These are phyloP conservation scores for Lamellibrachia satsuma DNA, from an alignment of 2,888 invertebrate genomes.

Conservation along the genomic window DNA sequence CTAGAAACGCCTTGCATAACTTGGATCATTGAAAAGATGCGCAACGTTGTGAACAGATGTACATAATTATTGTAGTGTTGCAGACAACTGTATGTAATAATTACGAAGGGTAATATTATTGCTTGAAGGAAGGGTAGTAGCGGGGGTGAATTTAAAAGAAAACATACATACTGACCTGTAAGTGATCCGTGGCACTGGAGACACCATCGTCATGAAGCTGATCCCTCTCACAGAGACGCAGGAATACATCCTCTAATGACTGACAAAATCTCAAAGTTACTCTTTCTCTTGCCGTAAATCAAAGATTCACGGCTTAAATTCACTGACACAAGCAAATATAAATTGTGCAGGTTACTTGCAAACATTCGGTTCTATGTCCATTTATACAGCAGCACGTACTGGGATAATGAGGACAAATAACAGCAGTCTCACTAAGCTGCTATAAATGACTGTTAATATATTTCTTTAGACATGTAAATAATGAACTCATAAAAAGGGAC, in stretches of 20 bases:
- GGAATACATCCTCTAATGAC: constrained; percentile 88
- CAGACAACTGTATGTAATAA: too few species aligned
- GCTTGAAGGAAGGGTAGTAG: too few species aligned
- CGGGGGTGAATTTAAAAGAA: not conserved
- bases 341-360: not conserved
- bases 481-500: too few species aligned
- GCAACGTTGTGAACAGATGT: too few species aligned
- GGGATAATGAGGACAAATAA: not conserved
- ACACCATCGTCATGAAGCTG: constrained; percentile 26
- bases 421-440: not conserved
- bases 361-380: not conserved
- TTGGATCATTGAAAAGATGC: constrained; percentile 13
- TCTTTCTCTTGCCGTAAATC: not conserved
- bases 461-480: too few species aligned
- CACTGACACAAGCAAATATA: not conserved
- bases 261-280: constrained; percentile 36
- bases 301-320: not conserved
- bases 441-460: too few species aligned
- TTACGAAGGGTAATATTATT: too few species aligned
- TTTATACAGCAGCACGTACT: not conserved
- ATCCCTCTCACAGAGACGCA: constrained; percentile 74
- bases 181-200: not conserved
- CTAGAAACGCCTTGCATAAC: not conserved
- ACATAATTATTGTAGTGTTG: too few species aligned
- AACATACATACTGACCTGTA: not conserved